Evolutionary conservation across 2,797 vertebrate species (phyloP).

Genomic region (Malacoraja senta): DNA sequence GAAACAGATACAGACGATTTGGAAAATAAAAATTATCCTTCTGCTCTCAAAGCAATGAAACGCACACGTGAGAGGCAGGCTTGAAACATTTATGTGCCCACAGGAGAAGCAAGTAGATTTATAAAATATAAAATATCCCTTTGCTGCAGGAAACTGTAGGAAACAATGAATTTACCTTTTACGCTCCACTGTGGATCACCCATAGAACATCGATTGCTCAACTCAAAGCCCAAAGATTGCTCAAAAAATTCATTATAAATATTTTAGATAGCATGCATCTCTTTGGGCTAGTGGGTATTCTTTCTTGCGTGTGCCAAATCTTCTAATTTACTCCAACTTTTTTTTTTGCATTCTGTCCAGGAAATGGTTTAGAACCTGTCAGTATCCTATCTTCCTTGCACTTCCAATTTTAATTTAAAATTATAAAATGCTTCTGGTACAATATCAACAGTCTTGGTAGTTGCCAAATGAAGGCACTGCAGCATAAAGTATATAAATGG

Average conservation of each 20-base stretch:
- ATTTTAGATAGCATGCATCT: background rate
- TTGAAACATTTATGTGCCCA: conserved; percentile 53
- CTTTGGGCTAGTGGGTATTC: background rate
- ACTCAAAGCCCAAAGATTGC: background rate
- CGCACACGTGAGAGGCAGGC: conserved; percentile 44
- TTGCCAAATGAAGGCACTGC: background rate
- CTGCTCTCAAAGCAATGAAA: conserved; percentile 42
- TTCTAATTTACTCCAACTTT: background rate
- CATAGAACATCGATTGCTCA: background rate
- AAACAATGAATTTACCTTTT: conserved; percentile 53
- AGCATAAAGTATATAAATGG: background rate
- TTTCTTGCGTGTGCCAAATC: background rate
- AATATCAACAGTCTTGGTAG: background rate
- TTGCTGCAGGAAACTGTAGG: conserved; percentile 47
- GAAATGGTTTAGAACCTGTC: background rate
- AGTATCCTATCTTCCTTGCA: background rate
- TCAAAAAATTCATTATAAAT: background rate
- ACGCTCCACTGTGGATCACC: conserved; percentile 41
- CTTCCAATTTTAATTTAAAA: background rate
- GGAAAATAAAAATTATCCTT: conserved; percentile 53
- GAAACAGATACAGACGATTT: conserved; percentile 50
- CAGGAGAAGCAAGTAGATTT: conserved; percentile 43
- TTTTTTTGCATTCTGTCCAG: background rate
- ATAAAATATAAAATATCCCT: conserved; percentile 41
- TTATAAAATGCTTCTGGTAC: background rate